These are phyloP conservation scores for Aporrectodea caliginosa DNA, from an alignment of 1,140 invertebrate genomes.

Conservation along the genomic window DNA sequence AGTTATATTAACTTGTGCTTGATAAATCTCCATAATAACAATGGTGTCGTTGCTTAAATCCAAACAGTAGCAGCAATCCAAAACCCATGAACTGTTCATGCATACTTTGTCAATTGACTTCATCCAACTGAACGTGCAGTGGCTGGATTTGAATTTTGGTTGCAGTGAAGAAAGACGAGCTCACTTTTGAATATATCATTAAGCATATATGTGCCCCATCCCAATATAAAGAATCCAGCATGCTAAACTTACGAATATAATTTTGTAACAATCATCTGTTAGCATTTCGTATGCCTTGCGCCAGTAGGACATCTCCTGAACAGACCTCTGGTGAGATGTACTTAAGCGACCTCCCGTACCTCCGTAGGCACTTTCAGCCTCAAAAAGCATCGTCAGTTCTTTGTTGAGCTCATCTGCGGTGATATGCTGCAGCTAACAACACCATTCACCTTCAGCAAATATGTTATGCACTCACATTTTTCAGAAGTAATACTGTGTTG, in stretches of 20 bases:
- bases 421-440: not conserved
- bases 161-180: not conserved
- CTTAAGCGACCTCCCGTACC: not conserved
- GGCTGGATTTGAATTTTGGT: not conserved
- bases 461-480: not conserved
- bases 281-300: not conserved
- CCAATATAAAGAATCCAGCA: not conserved
- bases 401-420: not conserved
- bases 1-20: too few species aligned
- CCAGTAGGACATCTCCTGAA: not conserved
- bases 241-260: not conserved
- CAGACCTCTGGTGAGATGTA: not conserved
- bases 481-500: not conserved
- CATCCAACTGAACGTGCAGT: not conserved
- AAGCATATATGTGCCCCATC: not conserved
- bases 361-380: not conserved
- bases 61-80: too few species aligned
- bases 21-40: too few species aligned
- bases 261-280: not conserved
- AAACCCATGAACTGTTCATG: too few species aligned
- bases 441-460: not conserved
- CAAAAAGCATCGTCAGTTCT: not conserved
- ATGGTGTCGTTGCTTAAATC: too few species aligned
- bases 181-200: not conserved
- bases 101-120: not conserved